phyloP scores from a whole-genome alignment of 2,797 vertebrate genomes.

The Valencia hispanica region DNA sequence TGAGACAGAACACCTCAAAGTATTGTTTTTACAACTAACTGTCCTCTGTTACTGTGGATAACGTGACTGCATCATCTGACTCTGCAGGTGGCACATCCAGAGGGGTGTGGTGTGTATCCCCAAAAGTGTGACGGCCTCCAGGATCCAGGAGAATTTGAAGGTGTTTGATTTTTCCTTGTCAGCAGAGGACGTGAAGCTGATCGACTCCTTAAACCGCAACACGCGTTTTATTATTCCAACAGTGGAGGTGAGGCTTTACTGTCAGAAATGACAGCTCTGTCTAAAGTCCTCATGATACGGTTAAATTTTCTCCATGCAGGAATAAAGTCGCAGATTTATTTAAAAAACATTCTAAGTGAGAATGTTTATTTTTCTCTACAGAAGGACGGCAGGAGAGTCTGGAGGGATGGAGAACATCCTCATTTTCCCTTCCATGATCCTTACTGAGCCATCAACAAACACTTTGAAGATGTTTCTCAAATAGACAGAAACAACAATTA shows the following conservation, averaged over 20 bases:
- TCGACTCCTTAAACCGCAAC: conserved; percentile 70
- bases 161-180: conserved; percentile 80
- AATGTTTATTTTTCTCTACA: conserved; percentile 34
- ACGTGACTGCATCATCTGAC: neutral
- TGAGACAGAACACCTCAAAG: conserved; percentile 19
- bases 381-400: conserved; percentile 71
- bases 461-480: neutral
- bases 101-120: conserved; percentile 78
- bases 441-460: conserved; percentile 54
- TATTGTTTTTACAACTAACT: neutral
- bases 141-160: conserved; percentile 81
- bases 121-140: conserved; percentile 79
- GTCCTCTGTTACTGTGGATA: neutral
- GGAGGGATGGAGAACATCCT: conserved; percentile 79
- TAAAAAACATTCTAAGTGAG: neutral
- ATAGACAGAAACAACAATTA: neutral
- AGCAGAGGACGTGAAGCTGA: conserved; percentile 71
- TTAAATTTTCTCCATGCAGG: neutral
- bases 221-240: conserved; percentile 73
- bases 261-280: neutral
- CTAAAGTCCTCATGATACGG: neutral
- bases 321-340: neutral
- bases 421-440: conserved; percentile 80
- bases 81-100: conserved; percentile 79
- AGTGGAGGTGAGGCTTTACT: conserved; percentile 61